Evolutionary conservation across 2,113 vertebrate genomes (phyloP).

Genomic region (Arizona elegans): DNA sequence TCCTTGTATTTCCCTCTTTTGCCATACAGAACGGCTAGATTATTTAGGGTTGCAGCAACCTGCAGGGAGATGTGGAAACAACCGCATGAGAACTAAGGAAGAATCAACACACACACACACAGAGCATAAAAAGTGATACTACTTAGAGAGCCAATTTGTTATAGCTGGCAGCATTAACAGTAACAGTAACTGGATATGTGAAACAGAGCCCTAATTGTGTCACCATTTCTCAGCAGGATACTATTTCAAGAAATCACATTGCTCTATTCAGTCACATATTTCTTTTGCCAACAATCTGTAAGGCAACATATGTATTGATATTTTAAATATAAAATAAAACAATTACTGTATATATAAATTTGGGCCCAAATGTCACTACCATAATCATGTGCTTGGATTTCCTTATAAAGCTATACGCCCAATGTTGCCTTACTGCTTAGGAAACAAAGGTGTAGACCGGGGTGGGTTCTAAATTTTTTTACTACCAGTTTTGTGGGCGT

Average conservation of each 20-base stretch:
- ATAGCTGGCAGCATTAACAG: neutral
- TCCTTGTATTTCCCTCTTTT: conserved; percentile 98
- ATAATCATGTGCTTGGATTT: neutral
- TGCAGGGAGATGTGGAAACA: conserved; percentile 56
- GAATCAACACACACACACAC: neutral
- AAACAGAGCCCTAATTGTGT: neutral
- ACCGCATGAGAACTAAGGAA: conserved; percentile 7
- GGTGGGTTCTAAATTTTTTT: no score
- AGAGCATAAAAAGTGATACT: neutral
- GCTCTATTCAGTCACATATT: neutral
- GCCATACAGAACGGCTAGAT: conserved; percentile 94
- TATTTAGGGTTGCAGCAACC: conserved; percentile 98
- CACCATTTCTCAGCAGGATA: neutral
- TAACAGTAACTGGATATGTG: neutral
- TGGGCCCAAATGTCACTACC: neutral
- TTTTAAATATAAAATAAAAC: neutral
- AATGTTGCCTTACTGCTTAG: neutral
- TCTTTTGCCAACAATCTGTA: neutral
- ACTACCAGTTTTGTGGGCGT: no score
- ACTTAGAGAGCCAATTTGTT: neutral
- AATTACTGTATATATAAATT: neutral
- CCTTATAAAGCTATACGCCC: neutral
- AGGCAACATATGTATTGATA: neutral
- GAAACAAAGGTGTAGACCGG: neutral
- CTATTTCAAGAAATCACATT: neutral